Percentiles rank a stretch among this genome's conserved stretches.
These are phyloP conservation scores for Tamandua tetradactyla DNA, from an alignment of 2,797 vertebrate genomes.

Conservation along the genomic window DNA sequence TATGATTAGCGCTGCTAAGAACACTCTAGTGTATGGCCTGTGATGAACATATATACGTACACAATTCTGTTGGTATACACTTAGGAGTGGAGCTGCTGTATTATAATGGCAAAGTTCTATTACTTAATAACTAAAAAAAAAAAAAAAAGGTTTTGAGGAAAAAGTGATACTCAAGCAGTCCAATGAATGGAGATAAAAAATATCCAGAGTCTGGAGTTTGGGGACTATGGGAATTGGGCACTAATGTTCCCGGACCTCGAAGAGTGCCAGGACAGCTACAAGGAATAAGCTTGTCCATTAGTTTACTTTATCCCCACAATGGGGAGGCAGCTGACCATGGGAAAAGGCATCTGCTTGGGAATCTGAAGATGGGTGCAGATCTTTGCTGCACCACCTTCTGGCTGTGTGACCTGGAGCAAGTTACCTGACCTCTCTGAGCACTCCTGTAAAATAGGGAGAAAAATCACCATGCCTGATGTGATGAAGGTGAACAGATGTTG, in stretches of 20 bases:
- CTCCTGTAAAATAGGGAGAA: not conserved
- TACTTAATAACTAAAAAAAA: not conserved
- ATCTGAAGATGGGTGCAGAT: not conserved
- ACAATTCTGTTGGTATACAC: not conserved
- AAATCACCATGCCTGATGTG: not conserved
- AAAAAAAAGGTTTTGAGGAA: not conserved
- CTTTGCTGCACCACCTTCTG: not conserved
- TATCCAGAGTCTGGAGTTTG: not conserved
- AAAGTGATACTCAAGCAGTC: not conserved
- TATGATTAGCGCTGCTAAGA: no score
- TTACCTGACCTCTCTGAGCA: not conserved
- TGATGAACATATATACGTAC: not conserved
- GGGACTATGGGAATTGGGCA: not conserved
- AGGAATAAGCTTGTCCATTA: not conserved
- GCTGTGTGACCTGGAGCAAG: not conserved
- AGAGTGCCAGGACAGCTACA: not conserved
- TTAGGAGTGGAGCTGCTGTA: not conserved
- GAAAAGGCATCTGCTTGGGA: not conserved
- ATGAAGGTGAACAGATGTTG: not conserved
- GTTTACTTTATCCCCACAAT: not conserved
- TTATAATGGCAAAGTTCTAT: not conserved
- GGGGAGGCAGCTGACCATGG: not conserved
- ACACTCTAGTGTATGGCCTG: not conserved
- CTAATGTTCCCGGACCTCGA: not conserved
- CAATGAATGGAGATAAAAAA: slow-evolving; percentile 37